phyloP scores from a whole-genome alignment of 2,888 invertebrate genomes.

The Stenoptilia bipunctidactyla region DNA sequence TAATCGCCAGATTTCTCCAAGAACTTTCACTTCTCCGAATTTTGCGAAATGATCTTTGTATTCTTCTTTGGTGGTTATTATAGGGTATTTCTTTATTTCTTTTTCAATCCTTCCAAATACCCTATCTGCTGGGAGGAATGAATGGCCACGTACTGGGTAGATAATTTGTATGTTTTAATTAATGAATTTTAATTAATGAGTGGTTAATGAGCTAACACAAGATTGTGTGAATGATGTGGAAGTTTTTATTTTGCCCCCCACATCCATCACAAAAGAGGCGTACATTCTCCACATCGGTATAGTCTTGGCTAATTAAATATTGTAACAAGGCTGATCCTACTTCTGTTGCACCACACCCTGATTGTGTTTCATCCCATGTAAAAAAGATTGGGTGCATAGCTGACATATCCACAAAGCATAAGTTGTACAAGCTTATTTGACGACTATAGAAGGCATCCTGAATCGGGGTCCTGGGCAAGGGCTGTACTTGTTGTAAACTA shows the following conservation, averaged over 20 bases:
- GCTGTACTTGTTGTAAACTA: constrained; percentile 1
- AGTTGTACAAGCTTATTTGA: constrained; percentile 3
- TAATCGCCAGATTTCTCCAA: background rate
- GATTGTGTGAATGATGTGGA: background rate
- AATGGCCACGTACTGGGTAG: background rate
- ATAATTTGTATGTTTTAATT: background rate
- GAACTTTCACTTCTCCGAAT: background rate
- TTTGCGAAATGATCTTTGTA: background rate
- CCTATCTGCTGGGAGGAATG: constrained; percentile 1
- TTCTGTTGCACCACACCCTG: background rate
- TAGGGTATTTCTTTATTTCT: background rate
- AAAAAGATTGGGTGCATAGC: constrained; percentile 1
- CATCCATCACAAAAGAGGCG: background rate
- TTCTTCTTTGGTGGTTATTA: background rate
- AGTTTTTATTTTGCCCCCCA: too few species aligned
- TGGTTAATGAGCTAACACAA: background rate
- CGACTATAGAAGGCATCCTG: constrained; percentile 3
- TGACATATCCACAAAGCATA: constrained; percentile 1
- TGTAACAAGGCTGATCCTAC: background rate
- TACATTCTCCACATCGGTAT: background rate
- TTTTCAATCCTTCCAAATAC: constrained; percentile 1
- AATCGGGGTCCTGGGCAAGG: constrained; percentile 1
- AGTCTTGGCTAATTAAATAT: background rate
- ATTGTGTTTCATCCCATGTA: background rate
- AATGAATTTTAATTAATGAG: background rate